These are phyloP conservation scores for Phoxinus dragarum DNA, from an alignment of 2,797 vertebrate species.

Conservation along the genomic window DNA sequence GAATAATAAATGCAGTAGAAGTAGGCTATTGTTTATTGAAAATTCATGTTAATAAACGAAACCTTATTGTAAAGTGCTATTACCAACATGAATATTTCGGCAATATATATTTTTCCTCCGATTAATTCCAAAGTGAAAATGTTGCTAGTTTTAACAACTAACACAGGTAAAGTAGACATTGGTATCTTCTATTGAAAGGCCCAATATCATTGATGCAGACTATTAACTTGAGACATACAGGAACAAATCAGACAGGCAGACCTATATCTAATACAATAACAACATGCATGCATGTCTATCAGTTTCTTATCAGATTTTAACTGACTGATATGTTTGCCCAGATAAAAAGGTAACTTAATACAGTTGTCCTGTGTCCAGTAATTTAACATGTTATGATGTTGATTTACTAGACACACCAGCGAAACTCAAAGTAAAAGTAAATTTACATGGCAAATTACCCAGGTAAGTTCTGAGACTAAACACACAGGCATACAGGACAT, in stretches of 20 bases:
- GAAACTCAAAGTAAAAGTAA: neutral
- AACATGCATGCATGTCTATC: neutral
- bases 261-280: neutral
- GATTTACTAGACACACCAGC: neutral
- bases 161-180: neutral
- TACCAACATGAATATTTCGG: neutral
- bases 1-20: neutral
- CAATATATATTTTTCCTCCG: neutral
- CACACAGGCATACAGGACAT: neutral
- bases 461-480: neutral
- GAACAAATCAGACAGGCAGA: neutral
- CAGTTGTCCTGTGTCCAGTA: too few relatives aligned
- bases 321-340: neutral
- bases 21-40: neutral
- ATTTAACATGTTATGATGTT: neutral
- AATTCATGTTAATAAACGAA: neutral
- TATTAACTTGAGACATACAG: neutral
- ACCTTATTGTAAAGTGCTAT: too few relatives aligned
- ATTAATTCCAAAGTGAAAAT: neutral
- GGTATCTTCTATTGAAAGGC: neutral
- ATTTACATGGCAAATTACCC: constrained; percentile 39
- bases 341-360: neutral
- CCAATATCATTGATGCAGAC: neutral
- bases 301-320: constrained; percentile 21
- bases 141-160: neutral